phyloP scores from a whole-genome alignment of 1,140 invertebrate species.

The Zaprionus lachaisei region DNA sequence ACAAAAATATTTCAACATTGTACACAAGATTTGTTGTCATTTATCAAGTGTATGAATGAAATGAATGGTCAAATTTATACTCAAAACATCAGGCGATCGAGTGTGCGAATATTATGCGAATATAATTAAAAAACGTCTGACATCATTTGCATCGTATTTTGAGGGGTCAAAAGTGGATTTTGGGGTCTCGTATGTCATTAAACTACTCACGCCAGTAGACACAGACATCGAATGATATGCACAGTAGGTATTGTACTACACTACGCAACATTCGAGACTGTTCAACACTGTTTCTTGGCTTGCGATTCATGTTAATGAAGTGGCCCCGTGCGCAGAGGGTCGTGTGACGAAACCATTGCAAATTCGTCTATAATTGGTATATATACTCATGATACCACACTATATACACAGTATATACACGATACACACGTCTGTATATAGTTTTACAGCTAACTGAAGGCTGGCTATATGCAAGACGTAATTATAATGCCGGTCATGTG shows the following conservation, averaged over 20 bases:
- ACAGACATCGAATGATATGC: neutral
- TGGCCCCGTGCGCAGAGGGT: neutral
- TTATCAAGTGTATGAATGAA: neutral
- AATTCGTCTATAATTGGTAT: neutral
- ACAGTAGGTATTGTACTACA: neutral
- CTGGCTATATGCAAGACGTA: neutral
- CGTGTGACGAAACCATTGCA: slow-evolving; percentile 14
- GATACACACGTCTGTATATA: neutral
- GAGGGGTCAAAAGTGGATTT: neutral
- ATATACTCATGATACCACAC: neutral
- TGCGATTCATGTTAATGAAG: neutral
- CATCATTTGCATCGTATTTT: neutral
- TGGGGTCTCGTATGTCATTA: slow-evolving; percentile 2
- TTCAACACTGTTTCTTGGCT: neutral
- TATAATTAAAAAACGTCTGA: neutral
- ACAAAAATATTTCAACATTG: neutral
- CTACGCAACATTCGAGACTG: neutral
- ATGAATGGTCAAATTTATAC: neutral
- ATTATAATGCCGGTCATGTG: slow-evolving; percentile 7
- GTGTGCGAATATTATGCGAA: neutral
- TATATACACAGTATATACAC: neutral
- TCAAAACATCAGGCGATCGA: slow-evolving; percentile 8
- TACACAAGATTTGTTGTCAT: neutral
- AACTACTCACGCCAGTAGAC: neutral
- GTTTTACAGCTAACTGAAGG: neutral